Evolutionary conservation across 2,797 vertebrate species (phyloP).

Genomic region (Mormyrops attenuatus): DNA sequence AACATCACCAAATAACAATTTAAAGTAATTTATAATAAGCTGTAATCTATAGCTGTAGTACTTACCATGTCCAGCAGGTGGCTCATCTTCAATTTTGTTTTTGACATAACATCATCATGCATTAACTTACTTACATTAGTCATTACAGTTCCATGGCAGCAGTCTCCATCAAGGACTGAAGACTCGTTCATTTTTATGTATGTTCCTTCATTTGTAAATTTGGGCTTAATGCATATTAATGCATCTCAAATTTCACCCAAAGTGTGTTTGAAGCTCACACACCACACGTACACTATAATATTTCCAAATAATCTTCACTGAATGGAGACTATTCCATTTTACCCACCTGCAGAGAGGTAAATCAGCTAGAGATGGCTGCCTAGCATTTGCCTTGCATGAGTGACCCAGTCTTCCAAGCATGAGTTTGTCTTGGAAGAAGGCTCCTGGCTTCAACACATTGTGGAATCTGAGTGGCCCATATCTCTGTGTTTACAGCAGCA

Average conservation of each 20-base stretch:
- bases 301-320: not conserved
- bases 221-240: not conserved
- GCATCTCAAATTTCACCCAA: not conserved
- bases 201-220: not conserved
- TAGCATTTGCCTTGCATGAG: not conserved
- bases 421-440: not conserved
- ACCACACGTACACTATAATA: not conserved
- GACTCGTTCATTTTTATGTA: not conserved
- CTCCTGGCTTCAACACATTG: not conserved
- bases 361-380: not conserved
- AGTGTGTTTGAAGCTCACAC: not conserved
- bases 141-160: not conserved
- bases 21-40: not conserved
- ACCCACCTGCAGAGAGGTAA: not conserved
- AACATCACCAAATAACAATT: not conserved
- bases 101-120: not conserved
- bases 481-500: not conserved
- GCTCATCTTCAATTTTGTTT: not conserved
- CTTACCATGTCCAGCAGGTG: not conserved
- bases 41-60: not conserved
- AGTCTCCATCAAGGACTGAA: not conserved
- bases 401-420: not conserved
- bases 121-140: not conserved
- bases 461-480: not conserved
- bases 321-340: not conserved